Percentiles rank a stretch among this genome's conserved stretches.
phyloP scores from a whole-genome alignment of 2,797 vertebrate genomes.

The Gephyroberyx darwinii region DNA sequence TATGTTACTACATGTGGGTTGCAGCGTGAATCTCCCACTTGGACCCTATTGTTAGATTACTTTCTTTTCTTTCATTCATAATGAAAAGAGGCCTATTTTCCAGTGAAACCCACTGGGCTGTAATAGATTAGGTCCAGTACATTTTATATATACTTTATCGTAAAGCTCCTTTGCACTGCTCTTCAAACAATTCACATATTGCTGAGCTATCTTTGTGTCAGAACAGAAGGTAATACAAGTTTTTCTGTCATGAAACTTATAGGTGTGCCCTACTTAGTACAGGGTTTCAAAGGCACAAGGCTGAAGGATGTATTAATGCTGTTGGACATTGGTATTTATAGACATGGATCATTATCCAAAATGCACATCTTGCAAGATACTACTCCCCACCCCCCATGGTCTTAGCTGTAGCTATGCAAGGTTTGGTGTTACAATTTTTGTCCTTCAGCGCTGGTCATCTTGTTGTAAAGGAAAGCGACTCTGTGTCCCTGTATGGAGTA shows the following conservation, averaged over 20 bases:
- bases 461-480: neutral
- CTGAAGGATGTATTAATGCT: conserved; percentile 11
- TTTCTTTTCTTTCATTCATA: conserved; percentile 3
- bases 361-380: conserved; percentile 1
- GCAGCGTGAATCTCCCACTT: conserved; percentile 6
- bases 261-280: conserved; percentile 28
- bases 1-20: conserved; percentile 12
- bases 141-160: too few relatives aligned
- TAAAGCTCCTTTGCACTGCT: too few relatives aligned
- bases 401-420: conserved; percentile 29
- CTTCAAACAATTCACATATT: neutral
- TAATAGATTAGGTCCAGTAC: too few relatives aligned
- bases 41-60: conserved; percentile 2
- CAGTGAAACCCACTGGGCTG: neutral
- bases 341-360: conserved; percentile 8
- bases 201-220: conserved; percentile 20
- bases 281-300: conserved; percentile 13
- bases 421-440: neutral
- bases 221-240: conserved; percentile 5
- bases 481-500: conserved; percentile 19
- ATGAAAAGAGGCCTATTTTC: neutral
- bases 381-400: neutral
- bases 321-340: neutral
- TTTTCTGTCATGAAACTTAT: conserved; percentile 5
- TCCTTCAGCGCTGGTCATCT: neutral